These are phyloP conservation scores for Petroica traversi DNA, from an alignment of 2,113 vertebrate species.

Conservation along the genomic window DNA sequence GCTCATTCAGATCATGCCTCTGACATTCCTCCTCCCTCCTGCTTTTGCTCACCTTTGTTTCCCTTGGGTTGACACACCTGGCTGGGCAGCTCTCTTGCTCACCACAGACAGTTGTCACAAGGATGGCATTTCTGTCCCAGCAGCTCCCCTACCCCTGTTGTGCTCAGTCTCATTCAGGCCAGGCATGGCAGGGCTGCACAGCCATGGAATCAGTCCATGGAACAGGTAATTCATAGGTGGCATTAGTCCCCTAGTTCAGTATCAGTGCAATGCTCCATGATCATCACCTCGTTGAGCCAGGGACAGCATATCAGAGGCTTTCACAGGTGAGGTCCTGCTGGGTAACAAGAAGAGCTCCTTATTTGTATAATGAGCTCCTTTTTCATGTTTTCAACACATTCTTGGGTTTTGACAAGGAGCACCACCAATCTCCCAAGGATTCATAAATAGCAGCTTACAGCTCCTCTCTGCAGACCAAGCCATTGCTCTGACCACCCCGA, in stretches of 20 bases:
- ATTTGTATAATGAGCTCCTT: neutral
- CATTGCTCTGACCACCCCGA: neutral
- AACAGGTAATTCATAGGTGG: neutral
- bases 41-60: neutral
- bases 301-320: neutral
- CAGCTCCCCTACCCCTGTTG: neutral
- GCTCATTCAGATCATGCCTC: neutral
- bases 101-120: neutral
- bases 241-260: neutral
- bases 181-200: neutral
- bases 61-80: neutral
- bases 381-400: neutral
- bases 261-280: neutral
- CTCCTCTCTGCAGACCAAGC: neutral
- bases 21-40: neutral
- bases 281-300: neutral
- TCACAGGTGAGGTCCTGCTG: neutral
- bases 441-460: neutral
- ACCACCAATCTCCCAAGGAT: neutral
- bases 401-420: neutral
- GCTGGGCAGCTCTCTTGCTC: neutral
- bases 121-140: neutral
- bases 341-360: neutral
- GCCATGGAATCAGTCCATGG: neutral
- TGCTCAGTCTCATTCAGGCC: neutral